Base-by-base conservation (phyloP, 2,113 vertebrate genomes). In the Eurystomus gularis region DNA sequence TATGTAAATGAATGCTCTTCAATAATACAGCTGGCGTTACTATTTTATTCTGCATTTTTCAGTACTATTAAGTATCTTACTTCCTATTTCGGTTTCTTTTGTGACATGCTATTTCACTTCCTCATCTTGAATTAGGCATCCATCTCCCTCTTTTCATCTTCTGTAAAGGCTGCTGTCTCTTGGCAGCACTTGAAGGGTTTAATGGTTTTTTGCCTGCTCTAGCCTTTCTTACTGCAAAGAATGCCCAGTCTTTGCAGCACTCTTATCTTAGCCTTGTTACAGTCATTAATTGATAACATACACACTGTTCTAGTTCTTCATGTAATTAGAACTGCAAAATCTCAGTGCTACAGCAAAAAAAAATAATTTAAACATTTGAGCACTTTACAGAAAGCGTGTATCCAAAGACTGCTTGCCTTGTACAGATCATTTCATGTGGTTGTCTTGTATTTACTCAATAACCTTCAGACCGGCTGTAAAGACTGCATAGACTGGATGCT, bases 171-270 rank as follows among this genome's bases (percentile, higher is more conserved):
- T 76, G 54, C n/a, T 11, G 44, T 80, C 80, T 95, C 80, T 84
- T 95, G 93, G 91, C 76, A 94, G 86, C 58, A 86, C 46, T 88
- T 80, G 46, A 89, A 94, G 93, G 33, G 17, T 78, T 94, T 86
- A 33, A 86, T 75, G 64, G 77, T 83, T 94, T 75, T 91, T 31
- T 91, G 80, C 69, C 80, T 88, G 72, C 55, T 55, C 28, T 7
- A 86, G 51, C 55, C 33, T 84, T 70, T 80, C 64, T 73, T 90
- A 75, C 72, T 60, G 46, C 64, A 81, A 93, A 90, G 64, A 92
- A 90, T 28, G 42, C 51, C 55, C 72, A 51, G 46, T 49, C 54
- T 93, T 90, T 49, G 31, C 20, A 70, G 72, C 13, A 58, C 35
- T 77, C 60, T 90, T 90, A 91, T 84, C 83, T 84, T 81, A 51